Evolutionary conservation across 2,888 invertebrate species (phyloP).

Genomic region (Arenicola marina): DNA sequence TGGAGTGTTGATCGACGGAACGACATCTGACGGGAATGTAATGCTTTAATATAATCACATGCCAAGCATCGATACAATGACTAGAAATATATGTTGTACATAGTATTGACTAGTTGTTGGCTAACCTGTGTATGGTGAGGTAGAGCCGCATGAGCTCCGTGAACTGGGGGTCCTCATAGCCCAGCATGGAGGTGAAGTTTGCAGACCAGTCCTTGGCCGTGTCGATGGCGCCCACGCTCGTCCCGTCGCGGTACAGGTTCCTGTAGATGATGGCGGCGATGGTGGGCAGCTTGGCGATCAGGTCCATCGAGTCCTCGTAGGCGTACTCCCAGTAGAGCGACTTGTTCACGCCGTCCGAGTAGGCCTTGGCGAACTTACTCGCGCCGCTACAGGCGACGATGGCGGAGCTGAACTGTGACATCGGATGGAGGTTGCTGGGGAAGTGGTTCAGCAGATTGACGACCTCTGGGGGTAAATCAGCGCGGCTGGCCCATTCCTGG

Average conservation of each 20-base stretch:
- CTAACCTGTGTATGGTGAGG: conserved; percentile 86
- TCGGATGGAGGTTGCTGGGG: conserved; percentile 87
- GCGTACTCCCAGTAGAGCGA: conserved; percentile 89
- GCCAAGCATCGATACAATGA: too few relatives aligned
- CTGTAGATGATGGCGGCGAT: conserved; percentile 93
- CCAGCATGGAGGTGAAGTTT: conserved; percentile 88
- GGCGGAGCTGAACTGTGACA: conserved; percentile 92
- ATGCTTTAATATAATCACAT: too few relatives aligned
- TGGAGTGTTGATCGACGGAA: too few relatives aligned
- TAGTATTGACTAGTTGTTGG: too few relatives aligned
- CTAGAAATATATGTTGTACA: too few relatives aligned
- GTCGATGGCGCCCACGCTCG: conserved; percentile 86
- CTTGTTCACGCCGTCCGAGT: conserved; percentile 85
- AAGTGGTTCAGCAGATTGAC: conserved; percentile 90
- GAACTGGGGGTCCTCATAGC: conserved; percentile 78
- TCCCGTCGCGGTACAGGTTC: conserved; percentile 79
- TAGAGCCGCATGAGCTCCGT: conserved; percentile 91
- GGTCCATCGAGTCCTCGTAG: conserved; percentile 92
- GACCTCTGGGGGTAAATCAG: conserved; percentile 90
- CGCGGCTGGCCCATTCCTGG: conserved; percentile 85
- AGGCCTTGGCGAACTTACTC: conserved; percentile 89
- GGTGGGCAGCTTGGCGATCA: conserved; percentile 92
- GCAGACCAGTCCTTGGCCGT: conserved; percentile 88
- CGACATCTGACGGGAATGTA: too few relatives aligned
- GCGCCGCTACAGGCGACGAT: conserved; percentile 90